These are phyloP conservation scores for Pangasius mekongensis DNA, from an alignment of 2,797 vertebrate genomes.

Conservation along the genomic window DNA sequence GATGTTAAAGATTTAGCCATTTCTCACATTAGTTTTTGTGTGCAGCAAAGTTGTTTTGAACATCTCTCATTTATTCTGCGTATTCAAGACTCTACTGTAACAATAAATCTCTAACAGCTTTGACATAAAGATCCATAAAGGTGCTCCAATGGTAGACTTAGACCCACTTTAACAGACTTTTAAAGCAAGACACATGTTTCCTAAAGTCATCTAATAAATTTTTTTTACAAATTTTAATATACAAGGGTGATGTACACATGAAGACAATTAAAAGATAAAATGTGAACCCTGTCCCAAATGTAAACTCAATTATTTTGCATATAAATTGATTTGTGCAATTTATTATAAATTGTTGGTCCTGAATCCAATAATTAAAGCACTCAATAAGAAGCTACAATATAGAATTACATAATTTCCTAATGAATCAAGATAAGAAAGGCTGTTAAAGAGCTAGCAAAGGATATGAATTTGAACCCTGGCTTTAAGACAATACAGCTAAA, in stretches of 20 bases:
- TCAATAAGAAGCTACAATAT: not conserved
- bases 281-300: not conserved
- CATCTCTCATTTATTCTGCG: not conserved
- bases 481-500: not conserved
- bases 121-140: not conserved
- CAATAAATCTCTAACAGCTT: not conserved
- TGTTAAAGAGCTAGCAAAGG: not conserved
- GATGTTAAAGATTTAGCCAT: not conserved
- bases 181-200: not conserved
- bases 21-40: not conserved
- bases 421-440: not conserved
- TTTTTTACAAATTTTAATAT: not conserved
- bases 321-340: not conserved
- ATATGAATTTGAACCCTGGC: not conserved
- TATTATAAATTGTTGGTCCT: not conserved
- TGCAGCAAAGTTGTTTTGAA: not conserved
- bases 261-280: not conserved
- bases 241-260: not conserved
- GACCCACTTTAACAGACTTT: not conserved
- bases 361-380: not conserved
- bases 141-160: not conserved
- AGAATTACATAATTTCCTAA: not conserved
- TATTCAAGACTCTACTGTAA: not conserved
- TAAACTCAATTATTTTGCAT: not conserved
- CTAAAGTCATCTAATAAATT: not conserved